Evolutionary conservation across 2,113 vertebrate genomes (phyloP).

Genomic region (Mormoops blainvillei): DNA sequence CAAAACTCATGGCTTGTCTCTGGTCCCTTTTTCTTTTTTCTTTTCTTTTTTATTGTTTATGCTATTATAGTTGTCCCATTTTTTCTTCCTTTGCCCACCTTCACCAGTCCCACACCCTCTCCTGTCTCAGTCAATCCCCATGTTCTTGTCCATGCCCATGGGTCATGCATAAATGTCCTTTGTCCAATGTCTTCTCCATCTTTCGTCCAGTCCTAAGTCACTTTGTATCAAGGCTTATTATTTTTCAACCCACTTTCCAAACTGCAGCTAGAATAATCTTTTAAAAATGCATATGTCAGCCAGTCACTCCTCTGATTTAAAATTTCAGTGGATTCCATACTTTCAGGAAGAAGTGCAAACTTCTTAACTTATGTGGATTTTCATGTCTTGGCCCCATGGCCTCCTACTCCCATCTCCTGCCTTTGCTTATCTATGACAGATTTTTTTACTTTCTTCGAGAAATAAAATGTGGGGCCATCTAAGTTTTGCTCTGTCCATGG

Average conservation of each 20-base stretch:
- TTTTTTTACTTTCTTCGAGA: not conserved
- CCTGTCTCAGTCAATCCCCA: no score
- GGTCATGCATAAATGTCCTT: no score
- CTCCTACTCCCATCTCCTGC: not conserved
- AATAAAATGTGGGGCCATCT: not conserved
- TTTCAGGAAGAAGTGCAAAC: not conserved
- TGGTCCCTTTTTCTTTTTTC: not conserved
- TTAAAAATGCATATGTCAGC: not conserved
- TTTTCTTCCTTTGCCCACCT: no score
- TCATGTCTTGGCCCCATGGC: not conserved
- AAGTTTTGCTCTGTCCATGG: not conserved
- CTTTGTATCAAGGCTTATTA: not conserved
- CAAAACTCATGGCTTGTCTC: not conserved
- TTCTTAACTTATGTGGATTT: not conserved
- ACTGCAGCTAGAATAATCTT: no score
- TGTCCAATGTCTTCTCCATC: no score
- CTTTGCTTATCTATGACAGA: not conserved
- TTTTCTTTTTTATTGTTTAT: no score
- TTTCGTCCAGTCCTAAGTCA: not conserved
- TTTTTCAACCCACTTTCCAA: not conserved
- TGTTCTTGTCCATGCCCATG: no score
- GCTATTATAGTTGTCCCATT: no score
- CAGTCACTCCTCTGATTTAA: not conserved
- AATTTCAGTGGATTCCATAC: not conserved
- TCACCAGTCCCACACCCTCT: no score